Evolutionary conservation across 1,140 invertebrate genomes (phyloP), one percentile per base, ranked within the genome.

Genomic region (Tetragnatha versicolor): DNA sequence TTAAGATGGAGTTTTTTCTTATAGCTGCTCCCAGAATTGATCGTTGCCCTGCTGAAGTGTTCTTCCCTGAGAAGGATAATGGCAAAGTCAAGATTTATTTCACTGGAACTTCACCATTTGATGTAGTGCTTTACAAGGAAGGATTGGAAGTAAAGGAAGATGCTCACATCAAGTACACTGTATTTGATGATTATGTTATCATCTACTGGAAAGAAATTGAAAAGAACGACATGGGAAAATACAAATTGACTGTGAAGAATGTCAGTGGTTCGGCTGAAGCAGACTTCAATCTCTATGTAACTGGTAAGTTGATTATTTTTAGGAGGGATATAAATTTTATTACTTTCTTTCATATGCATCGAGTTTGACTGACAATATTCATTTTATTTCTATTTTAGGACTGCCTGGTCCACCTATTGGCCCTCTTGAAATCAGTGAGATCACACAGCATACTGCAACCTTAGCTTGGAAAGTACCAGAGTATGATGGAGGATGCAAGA

Each of bases 181-280:
- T 97, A 2, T 98, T 98, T 87, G 97, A 98, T 87, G 97, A 98
- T 79, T 98, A 97, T 84, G 90, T 96, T 22, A 94, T 97, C 29
- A 92, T 99, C 61, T 95, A 95, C 82, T 93, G 97, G 80, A 93
- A 93, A 83, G 94, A 96, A 82, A 92, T 96, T 66, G 25, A 45
- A 12, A 94, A 94, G 83, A 89, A 90, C 79, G 94, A 97, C 85
- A 93, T 91, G 82, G 95, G 94, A 77, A 87, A 87, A 83, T 97
- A 98, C 86, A 93, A 92, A 81, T 84, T 98, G 22, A 92, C 91
- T 9, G 91, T 98, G 20, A 92, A 91, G 83, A 99, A 99, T 88
- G 93, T 94, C 81, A 96, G 94, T 80, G 98, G 98, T 12, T 91
- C 89, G 83, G 92, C 91, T 2, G 91, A 89, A 33, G 95, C 92